A percentile compares a stretch with the other conserved stretches of the same genome.
These are phyloP conservation scores for Lydus trimaculatus DNA, from an alignment of 2,888 invertebrate species.

Conservation along the genomic window DNA sequence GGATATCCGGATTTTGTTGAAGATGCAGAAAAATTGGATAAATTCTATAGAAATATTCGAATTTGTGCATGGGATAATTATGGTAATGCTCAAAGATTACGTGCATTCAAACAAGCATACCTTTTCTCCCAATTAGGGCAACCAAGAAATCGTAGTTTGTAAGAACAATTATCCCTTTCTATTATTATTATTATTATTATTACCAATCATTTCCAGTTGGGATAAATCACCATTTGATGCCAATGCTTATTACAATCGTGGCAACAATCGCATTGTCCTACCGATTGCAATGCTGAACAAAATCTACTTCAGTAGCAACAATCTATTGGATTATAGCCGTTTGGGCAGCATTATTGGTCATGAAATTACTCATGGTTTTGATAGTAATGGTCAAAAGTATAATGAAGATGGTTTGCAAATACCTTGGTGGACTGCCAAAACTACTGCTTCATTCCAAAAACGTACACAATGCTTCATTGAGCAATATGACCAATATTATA, in stretches of 20 bases:
- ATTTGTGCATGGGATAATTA: slow-evolving; percentile 57
- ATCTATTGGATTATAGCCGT: slow-evolving; percentile 64
- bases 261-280: slow-evolving; percentile 60
- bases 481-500: slow-evolving; percentile 58
- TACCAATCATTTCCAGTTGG: slow-evolving; percentile 50
- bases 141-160: slow-evolving; percentile 46
- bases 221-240: slow-evolving; percentile 63
- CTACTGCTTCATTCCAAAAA: slow-evolving; percentile 50
- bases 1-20: slow-evolving; percentile 53
- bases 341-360: slow-evolving; percentile 67
- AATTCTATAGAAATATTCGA: slow-evolving; percentile 55
- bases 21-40: slow-evolving; percentile 44
- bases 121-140: slow-evolving; percentile 49
- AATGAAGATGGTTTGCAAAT: slow-evolving; percentile 64
- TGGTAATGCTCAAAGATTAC: slow-evolving; percentile 52
- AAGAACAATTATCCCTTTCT: slow-evolving; percentile 5
- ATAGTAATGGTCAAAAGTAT: slow-evolving; percentile 57
- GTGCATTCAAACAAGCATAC: slow-evolving; percentile 53
- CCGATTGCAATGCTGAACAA: slow-evolving; percentile 55
- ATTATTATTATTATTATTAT: background rate
- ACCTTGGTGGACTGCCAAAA: slow-evolving; percentile 54
- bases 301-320: slow-evolving; percentile 50
- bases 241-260: slow-evolving; percentile 71
- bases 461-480: slow-evolving; percentile 58
- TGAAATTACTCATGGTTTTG: slow-evolving; percentile 65